Conservation (phyloP, 2,113 vertebrate species). For the Sturnus vulgaris region DNA sequence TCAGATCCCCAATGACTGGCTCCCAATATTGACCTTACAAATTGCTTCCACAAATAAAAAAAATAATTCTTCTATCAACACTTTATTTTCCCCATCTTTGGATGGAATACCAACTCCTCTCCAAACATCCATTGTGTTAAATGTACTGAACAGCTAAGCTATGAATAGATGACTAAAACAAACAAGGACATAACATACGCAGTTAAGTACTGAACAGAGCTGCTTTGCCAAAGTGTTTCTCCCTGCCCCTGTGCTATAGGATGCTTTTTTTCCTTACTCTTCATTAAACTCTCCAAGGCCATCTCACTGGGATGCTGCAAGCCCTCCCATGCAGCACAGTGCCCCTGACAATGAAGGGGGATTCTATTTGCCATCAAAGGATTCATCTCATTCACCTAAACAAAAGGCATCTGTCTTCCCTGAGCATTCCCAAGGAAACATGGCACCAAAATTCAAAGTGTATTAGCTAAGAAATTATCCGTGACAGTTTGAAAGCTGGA, state of each 20-base stretch:
- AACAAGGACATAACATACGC: neutral
- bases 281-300: neutral
- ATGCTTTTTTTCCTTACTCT: neutral
- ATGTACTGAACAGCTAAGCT: neutral
- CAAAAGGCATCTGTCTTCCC: neutral
- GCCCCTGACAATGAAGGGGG: neutral
- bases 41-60: neutral
- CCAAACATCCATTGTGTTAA: neutral
- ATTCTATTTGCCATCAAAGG: neutral
- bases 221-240: neutral
- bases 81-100: neutral
- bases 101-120: neutral
- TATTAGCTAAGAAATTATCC: neutral
- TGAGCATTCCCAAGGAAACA: neutral
- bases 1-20: neutral
- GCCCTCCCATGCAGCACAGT: rapidly evolving
- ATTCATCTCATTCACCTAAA: neutral
- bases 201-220: neutral
- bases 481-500: neutral
- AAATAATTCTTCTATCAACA: neutral
- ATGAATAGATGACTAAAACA: neutral
- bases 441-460: neutral
- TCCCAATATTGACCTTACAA: neutral
- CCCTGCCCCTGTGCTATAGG: neutral
- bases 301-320: neutral